Evolutionary conservation across 2,797 vertebrate species (phyloP), one percentile per base, ranked within the genome.

Genomic region (Helarctos malayanus): DNA sequence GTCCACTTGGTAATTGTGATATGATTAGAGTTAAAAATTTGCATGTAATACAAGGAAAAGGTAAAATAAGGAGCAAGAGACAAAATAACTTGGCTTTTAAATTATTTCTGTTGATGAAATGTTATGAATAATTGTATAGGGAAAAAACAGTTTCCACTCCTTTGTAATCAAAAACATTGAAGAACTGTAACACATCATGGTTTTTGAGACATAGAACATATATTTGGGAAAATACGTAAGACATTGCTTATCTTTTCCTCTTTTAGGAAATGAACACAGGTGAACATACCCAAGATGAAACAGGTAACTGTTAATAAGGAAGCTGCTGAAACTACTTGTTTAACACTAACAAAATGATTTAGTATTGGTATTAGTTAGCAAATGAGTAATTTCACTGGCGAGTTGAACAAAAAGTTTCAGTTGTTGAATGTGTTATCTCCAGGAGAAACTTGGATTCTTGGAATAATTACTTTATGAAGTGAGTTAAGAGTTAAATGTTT

Each of bases 241-340:
- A 69, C 61, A 23, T 47, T 89, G 2, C 79, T 71, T 90, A 97
- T 98, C 98, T 45, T 93, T 98, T 98, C 96, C 69, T 91, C 52
- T 98, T 99, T 88, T 97, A 99, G 99, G 99, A 99, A 98, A 98
- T 99, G 84, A 98, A 98, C 29, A 95, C 98, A 83, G 98, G 94
- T 85, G 98, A 99, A 96, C 99, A 99, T 78, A 97, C 98, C 91
- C 99, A 99, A 61, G 95, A 98, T 59, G 84, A 98, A 96, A 98
- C 99, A 99, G 99, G 99, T 99, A 99, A 91, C 97, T 98, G 15
- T 96, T 93, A 93, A 38, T 49, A 89, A 78, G 79, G 54, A 95
- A 96, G 81, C 61, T 78, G 57, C 63, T 95, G 65, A 93, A 93
- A 88, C 38, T 79, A 19, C 7, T 69, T 92, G 41, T 7, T 91